phyloP scores from a whole-genome alignment of 1,140 invertebrate genomes.

The Luehdorfia chinensis region DNA sequence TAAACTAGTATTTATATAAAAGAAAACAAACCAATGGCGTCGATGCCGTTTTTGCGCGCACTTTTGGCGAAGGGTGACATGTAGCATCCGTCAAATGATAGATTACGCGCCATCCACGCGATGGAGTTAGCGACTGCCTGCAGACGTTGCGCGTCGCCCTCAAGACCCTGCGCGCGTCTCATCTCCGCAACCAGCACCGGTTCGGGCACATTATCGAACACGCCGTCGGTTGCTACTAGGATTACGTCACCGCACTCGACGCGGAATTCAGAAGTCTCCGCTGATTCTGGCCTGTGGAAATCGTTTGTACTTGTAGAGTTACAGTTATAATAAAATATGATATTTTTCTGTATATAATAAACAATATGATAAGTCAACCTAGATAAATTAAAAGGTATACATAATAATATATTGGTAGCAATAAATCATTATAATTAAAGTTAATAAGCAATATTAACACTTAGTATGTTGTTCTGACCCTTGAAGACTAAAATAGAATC shows the following conservation, averaged over 20 bases:
- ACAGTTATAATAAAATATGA: too few species aligned
- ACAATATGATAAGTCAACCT: too few species aligned
- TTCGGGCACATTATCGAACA: conserved; percentile 98
- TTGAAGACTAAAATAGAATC: too few species aligned
- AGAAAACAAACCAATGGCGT: conserved; percentile 92
- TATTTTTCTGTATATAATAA: too few species aligned
- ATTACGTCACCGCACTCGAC: conserved; percentile 97
- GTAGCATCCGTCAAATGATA: conserved; percentile 95
- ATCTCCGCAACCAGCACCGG: conserved; percentile 90
- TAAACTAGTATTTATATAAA: too few species aligned
- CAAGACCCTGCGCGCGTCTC: conserved; percentile 73
- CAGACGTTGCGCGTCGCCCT: conserved; percentile 82
- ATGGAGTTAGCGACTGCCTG: conserved; percentile 96
- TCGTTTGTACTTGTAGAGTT: too few species aligned
- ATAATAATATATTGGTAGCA: too few species aligned
- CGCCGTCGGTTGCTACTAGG: conserved; percentile 96
- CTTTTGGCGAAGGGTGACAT: conserved; percentile 97
- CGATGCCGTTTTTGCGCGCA: conserved; percentile 94
- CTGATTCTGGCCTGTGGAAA: conserved; percentile 87
- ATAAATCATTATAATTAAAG: too few species aligned
- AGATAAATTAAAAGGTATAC: too few species aligned
- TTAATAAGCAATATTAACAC: too few species aligned
- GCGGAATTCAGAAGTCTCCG: conserved; percentile 92
- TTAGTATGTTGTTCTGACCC: too few species aligned
- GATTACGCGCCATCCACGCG: conserved; percentile 94